Base-by-base conservation (phyloP, 2,113 vertebrate genomes). In the Plestiodon gilberti region DNA sequence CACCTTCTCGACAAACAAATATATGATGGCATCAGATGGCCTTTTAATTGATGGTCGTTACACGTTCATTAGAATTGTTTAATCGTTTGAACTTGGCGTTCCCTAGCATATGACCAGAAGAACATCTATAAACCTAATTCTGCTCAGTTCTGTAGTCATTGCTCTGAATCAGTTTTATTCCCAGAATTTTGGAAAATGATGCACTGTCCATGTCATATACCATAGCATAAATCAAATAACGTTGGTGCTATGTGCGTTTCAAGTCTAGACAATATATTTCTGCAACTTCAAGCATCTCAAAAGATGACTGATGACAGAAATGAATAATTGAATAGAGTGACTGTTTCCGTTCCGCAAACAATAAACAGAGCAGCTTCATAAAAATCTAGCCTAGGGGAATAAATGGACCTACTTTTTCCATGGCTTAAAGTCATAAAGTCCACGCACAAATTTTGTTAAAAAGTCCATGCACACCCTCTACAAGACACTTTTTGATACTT, bases 281-380 rank as follows among this genome's bases (percentile, higher is more conserved):
- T 93, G 90, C 87, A 90, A 82, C 81, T 86, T 82, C 88, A 81
- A 55, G 81, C 87, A 88, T 92, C 89, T 93, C 90, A 88, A 91
- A 90, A 87, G 70, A 23, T 93, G 88, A 95, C 93, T 94, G 93
- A 94, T 93, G 83, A 89, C 87, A 93, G 79, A 91, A 93, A 93
- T 92, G 92, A 94, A 92, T 93, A 94, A 88, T 67, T 91, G 87
- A 90, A 84, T 8, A 85, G 87, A 79, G 77, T 74, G 86, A 86
- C 88, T 94, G 82, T 87, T 78, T 89, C 28, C n/a, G 84, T 80
- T 79, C 84, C 35, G 86, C 73, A 91, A 84, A 86, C 0, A 35
- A 89, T 74, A 82, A 87, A 55, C 0, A 0, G 61, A 92, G 55
- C 67, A 79, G 55, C 69, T 90, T 89, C 89, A 67, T 89, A 77